Percentiles rank a stretch among this genome's conserved stretches.
These are phyloP conservation scores for Crotophaga sulcirostris DNA, from an alignment of 2,113 vertebrate genomes.

Conservation along the genomic window DNA sequence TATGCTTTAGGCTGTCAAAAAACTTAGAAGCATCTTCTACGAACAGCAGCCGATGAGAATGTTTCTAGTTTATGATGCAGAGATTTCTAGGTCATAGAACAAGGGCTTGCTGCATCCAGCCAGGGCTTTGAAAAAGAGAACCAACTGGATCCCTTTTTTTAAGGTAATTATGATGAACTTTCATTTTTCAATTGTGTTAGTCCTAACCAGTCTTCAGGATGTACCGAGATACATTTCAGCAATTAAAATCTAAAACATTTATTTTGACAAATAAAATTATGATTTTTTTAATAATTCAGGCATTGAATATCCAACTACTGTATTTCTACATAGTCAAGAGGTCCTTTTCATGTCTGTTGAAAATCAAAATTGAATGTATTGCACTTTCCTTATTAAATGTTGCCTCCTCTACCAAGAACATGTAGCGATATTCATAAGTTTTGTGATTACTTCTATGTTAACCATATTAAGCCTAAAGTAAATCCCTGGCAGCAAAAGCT, in stretches of 20 bases:
- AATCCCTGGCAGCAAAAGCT: constrained; percentile 83
- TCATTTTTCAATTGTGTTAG: neutral
- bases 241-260: neutral
- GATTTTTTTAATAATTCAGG: neutral
- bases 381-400: neutral
- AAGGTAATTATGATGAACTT: constrained; percentile 57
- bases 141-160: constrained; percentile 75
- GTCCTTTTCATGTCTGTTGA: neutral
- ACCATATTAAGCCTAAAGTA: constrained; percentile 74
- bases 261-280: neutral
- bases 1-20: constrained; percentile 66
- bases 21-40: constrained; percentile 75
- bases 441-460: neutral
- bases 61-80: constrained; percentile 70
- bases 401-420: neutral
- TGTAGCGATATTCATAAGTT: neutral
- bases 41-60: constrained; percentile 75
- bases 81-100: constrained; percentile 34
- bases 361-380: neutral
- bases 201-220: neutral
- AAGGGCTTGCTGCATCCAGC: constrained; percentile 43
- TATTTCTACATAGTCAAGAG: neutral
- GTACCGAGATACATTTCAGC: neutral
- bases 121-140: constrained; percentile 74
- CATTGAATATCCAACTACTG: neutral